Evolutionary conservation across 2,113 vertebrate species (phyloP).

Genomic region (Ptyas mucosa): DNA sequence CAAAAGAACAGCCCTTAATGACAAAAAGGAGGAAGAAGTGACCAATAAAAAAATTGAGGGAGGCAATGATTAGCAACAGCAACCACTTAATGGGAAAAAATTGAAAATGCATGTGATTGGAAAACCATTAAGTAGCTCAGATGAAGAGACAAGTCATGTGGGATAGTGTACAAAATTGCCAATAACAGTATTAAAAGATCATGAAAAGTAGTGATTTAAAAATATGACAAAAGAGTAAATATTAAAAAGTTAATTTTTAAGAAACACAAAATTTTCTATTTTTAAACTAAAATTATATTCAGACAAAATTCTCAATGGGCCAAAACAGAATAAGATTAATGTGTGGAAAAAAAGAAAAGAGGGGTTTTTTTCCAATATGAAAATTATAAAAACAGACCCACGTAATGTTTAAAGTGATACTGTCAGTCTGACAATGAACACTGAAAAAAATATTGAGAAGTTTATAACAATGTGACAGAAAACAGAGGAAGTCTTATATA

Average conservation of each 20-base stretch:
- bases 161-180: no score
- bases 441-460: background rate
- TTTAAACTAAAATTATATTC: background rate
- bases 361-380: background rate
- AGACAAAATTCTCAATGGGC: background rate
- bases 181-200: background rate
- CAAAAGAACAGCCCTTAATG: background rate
- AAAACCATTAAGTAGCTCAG: background rate
- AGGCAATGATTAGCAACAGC: background rate
- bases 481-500: slow-evolving; percentile 6
- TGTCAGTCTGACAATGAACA: slow-evolving; percentile 5
- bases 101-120: background rate
- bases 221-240: background rate
- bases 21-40: background rate
- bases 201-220: background rate
- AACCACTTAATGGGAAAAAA: background rate
- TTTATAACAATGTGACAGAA: background rate
- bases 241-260: background rate
- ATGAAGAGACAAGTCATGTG: background rate
- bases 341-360: background rate
- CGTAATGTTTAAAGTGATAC: background rate
- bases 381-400: background rate
- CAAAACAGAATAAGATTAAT: background rate
- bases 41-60: background rate
- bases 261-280: background rate